Conservation (phyloP, 2,113 vertebrate species). For the Festucalex cinctus region DNA sequence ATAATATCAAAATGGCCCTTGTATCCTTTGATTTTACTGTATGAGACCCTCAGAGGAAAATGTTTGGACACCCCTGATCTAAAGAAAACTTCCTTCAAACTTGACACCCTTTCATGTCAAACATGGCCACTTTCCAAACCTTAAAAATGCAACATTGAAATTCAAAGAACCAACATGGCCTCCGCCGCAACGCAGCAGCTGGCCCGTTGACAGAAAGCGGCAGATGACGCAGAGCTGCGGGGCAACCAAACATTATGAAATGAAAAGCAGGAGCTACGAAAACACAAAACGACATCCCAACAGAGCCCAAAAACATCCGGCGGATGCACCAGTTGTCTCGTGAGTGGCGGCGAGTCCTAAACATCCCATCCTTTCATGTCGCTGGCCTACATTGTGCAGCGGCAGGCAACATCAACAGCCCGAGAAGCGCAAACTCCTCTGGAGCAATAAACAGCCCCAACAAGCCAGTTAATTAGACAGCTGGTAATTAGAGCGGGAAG, state of each 20-base stretch:
- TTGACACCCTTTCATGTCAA: background rate
- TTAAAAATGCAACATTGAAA: background rate
- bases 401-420: background rate
- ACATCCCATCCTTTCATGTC: conserved; percentile 19
- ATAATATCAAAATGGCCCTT: too few species aligned
- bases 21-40: too few species aligned
- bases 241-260: conserved; percentile 32
- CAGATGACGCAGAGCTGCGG: conserved; percentile 31
- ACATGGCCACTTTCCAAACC: background rate
- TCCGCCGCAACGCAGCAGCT: conserved; percentile 32
- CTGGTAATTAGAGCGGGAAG: conserved; percentile 24
- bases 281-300: conserved; percentile 14
- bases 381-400: conserved; percentile 35
- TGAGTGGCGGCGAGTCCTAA: background rate
- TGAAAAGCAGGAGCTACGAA: conserved; percentile 31
- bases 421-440: background rate
- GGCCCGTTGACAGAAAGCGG: conserved; percentile 40
- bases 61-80: too few species aligned
- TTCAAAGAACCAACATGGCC: conserved; percentile 23
- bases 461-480: conserved; percentile 36
- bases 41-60: too few species aligned
- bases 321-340: background rate
- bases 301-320: background rate
- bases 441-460: conserved; percentile 12
- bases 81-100: too few species aligned